A percentile compares a stretch with the other conserved stretches of the same genome.
These are phyloP conservation scores for Parasteatoda lunata DNA, from an alignment of 2,888 invertebrate species.

Conservation along the genomic window DNA sequence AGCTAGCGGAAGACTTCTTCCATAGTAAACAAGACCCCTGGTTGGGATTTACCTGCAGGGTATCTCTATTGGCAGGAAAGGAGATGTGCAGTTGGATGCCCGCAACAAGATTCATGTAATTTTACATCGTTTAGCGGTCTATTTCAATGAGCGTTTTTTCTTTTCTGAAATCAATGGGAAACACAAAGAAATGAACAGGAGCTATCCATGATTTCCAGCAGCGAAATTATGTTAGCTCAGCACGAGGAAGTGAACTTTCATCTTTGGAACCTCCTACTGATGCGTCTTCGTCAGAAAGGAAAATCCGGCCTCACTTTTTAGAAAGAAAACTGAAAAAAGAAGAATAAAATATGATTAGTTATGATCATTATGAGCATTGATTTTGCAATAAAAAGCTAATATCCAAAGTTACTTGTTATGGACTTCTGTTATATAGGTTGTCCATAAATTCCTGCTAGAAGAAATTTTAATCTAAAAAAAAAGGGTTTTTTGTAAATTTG, in stretches of 20 bases:
- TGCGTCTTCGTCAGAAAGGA: not conserved
- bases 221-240: constrained; percentile 14
- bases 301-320: too few species aligned
- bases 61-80: not conserved
- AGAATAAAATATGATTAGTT: too few species aligned
- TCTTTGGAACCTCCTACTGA: not conserved
- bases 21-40: not conserved
- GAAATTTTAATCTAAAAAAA: too few species aligned
- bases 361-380: too few species aligned
- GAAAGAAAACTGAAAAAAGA: too few species aligned
- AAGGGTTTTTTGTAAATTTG: too few species aligned
- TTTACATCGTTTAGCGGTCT: not conserved
- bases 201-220: not conserved
- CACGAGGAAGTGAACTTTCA: constrained; percentile 23
- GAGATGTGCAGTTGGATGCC: not conserved
- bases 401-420: too few species aligned
- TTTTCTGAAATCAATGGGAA: not conserved
- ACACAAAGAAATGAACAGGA: not conserved
- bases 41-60: not conserved
- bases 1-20: too few species aligned
- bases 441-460: too few species aligned
- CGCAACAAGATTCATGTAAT: not conserved
- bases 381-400: too few species aligned
- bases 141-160: too few species aligned
- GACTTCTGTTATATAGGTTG: too few species aligned